Conservation (phyloP, 2,113 vertebrate genomes). For the Synchiropus splendidus region DNA sequence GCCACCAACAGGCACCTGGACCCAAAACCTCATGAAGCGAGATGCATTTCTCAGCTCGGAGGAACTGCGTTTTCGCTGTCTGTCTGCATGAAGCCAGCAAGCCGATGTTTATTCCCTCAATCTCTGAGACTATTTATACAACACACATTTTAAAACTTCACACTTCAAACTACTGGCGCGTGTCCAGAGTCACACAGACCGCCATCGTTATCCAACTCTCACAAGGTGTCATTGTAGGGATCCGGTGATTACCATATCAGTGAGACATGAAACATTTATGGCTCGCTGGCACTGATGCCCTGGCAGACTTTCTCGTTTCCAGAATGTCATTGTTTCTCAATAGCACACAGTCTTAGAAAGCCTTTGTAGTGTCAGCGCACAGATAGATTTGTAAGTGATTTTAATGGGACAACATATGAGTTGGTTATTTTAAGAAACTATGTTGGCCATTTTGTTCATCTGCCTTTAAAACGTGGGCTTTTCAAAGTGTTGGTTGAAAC, state of each 20-base stretch:
- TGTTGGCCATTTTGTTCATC: too few relatives aligned
- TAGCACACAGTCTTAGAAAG: too few relatives aligned
- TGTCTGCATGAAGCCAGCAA: slow-evolving; percentile 1
- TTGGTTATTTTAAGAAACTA: slow-evolving; percentile 1
- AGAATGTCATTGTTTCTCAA: slow-evolving; percentile 39
- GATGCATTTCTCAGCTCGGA: slow-evolving; percentile 44
- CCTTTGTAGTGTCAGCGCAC: too few relatives aligned
- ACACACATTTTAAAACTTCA: slow-evolving; percentile 8
- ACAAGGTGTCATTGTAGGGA: slow-evolving; percentile 61
- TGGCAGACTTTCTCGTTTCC: slow-evolving; percentile 48
- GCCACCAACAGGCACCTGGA: slow-evolving; percentile 61
- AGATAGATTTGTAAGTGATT: too few relatives aligned
- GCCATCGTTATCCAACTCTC: slow-evolving; percentile 56
- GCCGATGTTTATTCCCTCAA: slow-evolving; percentile 7
- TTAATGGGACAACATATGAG: slow-evolving; percentile 12
- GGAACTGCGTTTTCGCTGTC: slow-evolving; percentile 10
- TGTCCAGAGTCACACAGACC: slow-evolving; percentile 44
- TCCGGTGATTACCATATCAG: slow-evolving; percentile 58
- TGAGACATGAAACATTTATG: slow-evolving; percentile 57
- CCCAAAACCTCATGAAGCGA: slow-evolving; percentile 36
- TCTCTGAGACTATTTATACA: slow-evolving; percentile 13
- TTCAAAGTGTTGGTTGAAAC: not conserved
- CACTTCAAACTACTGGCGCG: slow-evolving; percentile 35
- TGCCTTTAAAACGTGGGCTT: not conserved
- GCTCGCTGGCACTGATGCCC: slow-evolving; percentile 40